Evolutionary conservation across 2,113 vertebrate genomes (phyloP), one percentile per base, ranked within the genome.

Genomic region (Tetraodon nigroviridis): DNA sequence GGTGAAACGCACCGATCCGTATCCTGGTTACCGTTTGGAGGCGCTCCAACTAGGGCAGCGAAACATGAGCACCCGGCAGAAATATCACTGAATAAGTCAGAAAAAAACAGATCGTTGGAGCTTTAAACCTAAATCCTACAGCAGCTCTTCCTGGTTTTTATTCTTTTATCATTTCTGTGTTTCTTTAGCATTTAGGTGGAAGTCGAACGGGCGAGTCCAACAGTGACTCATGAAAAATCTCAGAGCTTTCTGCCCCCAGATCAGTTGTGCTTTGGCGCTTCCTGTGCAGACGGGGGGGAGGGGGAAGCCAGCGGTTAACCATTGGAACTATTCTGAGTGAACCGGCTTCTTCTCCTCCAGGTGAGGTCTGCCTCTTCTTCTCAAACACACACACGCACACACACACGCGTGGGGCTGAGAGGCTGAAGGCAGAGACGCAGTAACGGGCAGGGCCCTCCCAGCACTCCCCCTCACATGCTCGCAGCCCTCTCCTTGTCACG

Each of bases 171-270:
- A 10, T 32, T 12, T 1, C 5, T 27, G 24, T 27, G 24, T 27
- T 6, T 27, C 24, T 27, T 27, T 6, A 27, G 5, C 5, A 27
- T 5, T 24, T 5, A 5, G 4, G 42, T 44, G 12, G 5, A 24
- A 5, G 15, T n/a, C 15, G 8, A 18, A 6, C 32, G 40, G 45
- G 32, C 50, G 47, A 54, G 11, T 56, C 65, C 32, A 32, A 67
- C 75, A 70, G 57, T 82, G 82, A 82, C 76, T 88, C 73, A 87
- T 81, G 76, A 80, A 75, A 83, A 87, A 84, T 86, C 85, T 84
- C 83, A 72, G 83, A 37, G 32, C 32, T 37, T 37, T 37, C 32
- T 11, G 32, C 32, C 32, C 32, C 32, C 32, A 27, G 24, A 27
- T 6, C 3, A 37, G 32, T 37, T 10, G 12, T 3, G 4, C 32